phyloP scores from a whole-genome alignment of 2,113 vertebrate genomes.

The Corythoichthys intestinalis region DNA sequence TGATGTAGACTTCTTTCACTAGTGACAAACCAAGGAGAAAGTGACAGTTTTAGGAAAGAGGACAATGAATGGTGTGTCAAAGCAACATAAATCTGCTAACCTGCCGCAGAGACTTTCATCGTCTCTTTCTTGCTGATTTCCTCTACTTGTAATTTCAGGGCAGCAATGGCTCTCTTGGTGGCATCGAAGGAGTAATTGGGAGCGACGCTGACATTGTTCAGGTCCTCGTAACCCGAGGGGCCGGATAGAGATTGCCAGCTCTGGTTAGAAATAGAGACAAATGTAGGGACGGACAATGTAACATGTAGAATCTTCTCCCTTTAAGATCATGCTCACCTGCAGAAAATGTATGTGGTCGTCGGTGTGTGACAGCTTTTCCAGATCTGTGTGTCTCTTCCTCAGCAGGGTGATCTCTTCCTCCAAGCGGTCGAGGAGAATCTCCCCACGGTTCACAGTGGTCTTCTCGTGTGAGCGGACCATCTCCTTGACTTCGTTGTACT shows the following conservation, averaged over 20 bases:
- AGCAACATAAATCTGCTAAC: constrained; percentile 30
- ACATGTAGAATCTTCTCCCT: not conserved
- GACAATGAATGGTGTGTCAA: not conserved
- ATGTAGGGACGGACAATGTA: not conserved
- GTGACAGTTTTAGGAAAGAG: not conserved
- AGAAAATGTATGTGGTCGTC: constrained; percentile 78
- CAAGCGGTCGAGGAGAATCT: constrained; percentile 59
- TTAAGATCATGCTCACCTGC: constrained; percentile 54
- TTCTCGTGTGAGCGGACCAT: constrained; percentile 65
- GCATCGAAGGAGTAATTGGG: constrained; percentile 69
- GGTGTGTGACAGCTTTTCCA: constrained; percentile 74
- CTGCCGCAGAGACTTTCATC: constrained; percentile 66
- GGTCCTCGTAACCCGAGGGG: constrained; percentile 74
- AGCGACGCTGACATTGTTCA: constrained; percentile 62
- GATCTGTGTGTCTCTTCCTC: constrained; percentile 68
- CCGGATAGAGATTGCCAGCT: constrained; percentile 74
- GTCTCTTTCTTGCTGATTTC: constrained; percentile 68
- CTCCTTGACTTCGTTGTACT: constrained; percentile 70
- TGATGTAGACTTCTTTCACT: constrained; percentile 67
- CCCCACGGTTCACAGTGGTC: constrained; percentile 48
- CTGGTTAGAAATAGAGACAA: constrained; percentile 28
- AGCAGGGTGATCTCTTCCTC: constrained; percentile 74
- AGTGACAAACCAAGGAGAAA: not conserved
- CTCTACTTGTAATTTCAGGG: constrained; percentile 70
- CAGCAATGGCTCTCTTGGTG: constrained; percentile 69